Percentiles rank a stretch among this genome's conserved stretches.
phyloP scores from a whole-genome alignment of 2,888 invertebrate species.

The Hyposoter dolosus region DNA sequence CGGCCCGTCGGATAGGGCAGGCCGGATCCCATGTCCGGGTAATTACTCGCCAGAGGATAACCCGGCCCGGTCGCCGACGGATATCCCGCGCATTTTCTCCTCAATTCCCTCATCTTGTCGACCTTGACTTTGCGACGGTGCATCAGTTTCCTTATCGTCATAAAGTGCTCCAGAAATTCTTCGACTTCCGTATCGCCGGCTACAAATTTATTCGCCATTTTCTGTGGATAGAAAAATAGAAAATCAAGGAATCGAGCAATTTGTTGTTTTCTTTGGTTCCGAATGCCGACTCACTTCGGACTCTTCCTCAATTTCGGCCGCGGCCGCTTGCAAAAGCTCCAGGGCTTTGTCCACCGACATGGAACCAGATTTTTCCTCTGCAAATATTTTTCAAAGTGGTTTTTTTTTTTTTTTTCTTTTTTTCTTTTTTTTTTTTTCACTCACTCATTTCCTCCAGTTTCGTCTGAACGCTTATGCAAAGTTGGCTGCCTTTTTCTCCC shows the following conservation, averaged over 20 bases:
- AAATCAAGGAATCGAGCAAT: background rate
- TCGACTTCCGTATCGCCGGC: constrained; percentile 90
- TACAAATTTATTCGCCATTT: constrained; percentile 92
- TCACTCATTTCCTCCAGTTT: constrained; percentile 92
- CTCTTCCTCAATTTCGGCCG: constrained; percentile 96
- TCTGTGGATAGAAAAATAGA: constrained; percentile 80
- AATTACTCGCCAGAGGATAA: constrained; percentile 83
- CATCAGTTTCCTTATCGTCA: constrained; percentile 90
- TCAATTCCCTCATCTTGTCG: constrained; percentile 95
- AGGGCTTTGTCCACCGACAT: constrained; percentile 94
- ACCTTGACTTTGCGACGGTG: constrained; percentile 95
- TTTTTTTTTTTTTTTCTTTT: no score
- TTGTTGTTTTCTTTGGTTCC: background rate
- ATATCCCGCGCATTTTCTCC: constrained; percentile 84
- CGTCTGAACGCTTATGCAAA: constrained; percentile 90
- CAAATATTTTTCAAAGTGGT: no score
- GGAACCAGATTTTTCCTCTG: constrained; percentile 91
- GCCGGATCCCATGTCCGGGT: constrained; percentile 84
- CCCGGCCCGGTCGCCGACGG: constrained; percentile 76
- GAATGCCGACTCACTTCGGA: constrained; percentile 88
- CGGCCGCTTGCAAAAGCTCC: constrained; percentile 95
- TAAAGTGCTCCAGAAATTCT: constrained; percentile 94
- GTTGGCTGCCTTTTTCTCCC: constrained; percentile 88
- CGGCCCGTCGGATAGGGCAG: constrained; percentile 91
- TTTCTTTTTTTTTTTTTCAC: constrained; percentile 78